Percentiles rank a stretch among this genome's conserved stretches.
Conservation (phyloP, 2,888 invertebrate species). For the Drosophila niveifrons region DNA sequence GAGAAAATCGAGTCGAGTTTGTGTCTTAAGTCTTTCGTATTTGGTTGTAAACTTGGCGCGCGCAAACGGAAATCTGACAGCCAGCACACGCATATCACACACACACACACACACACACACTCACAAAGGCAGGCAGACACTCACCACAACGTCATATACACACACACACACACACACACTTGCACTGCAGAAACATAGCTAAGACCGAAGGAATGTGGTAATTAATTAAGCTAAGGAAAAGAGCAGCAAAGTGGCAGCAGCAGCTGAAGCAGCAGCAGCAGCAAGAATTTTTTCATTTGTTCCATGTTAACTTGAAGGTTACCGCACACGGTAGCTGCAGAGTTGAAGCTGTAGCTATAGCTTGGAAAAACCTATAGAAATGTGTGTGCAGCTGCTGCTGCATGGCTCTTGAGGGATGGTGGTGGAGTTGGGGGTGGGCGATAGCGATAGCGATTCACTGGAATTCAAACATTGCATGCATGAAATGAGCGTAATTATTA, state of each 20-base stretch:
- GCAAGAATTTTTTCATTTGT: constrained; percentile 78
- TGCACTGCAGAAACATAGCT: constrained; percentile 20
- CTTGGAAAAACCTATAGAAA: constrained; percentile 18
- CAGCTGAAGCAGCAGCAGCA: constrained; percentile 47
- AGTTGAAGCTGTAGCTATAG: background rate
- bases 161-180: constrained; percentile 11
- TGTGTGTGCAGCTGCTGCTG: constrained; percentile 2
- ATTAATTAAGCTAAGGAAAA: constrained; percentile 70
- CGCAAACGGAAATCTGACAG: constrained; percentile 54
- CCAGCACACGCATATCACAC: constrained; percentile 23
- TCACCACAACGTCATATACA: background rate
- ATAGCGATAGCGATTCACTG: constrained; percentile 60
- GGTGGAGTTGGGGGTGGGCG: constrained; percentile 48
- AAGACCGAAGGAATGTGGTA: constrained; percentile 66
- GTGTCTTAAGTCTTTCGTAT: constrained; percentile 70
- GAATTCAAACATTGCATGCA: constrained; percentile 80
- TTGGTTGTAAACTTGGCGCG: constrained; percentile 56
- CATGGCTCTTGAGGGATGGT: constrained; percentile 5
- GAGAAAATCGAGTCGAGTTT: constrained; percentile 56
- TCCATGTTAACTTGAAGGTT: constrained; percentile 65
- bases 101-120: background rate
- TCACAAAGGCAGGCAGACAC: constrained; percentile 3
- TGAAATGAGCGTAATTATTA: constrained; percentile 81
- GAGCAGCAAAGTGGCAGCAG: constrained; percentile 48
- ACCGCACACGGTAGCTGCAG: constrained; percentile 52